phyloP scores from a whole-genome alignment of 2,113 vertebrate species.

The Ptilorrhoa leucosticta region DNA sequence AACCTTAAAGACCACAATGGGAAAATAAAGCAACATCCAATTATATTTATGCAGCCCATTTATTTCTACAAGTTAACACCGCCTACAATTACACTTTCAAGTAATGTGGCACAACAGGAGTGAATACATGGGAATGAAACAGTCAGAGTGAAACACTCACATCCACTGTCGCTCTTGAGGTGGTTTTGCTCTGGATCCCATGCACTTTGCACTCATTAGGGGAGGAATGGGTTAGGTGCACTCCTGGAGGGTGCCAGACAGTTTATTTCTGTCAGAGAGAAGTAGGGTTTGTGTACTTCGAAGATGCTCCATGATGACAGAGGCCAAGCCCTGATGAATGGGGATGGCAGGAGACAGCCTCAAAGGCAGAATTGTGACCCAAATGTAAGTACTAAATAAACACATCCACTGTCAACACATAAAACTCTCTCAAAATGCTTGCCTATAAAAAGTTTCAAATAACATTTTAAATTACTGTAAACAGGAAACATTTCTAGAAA shows the following conservation, averaged over 20 bases:
- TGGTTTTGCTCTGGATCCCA: background rate
- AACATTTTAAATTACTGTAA: background rate
- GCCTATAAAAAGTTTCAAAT: background rate
- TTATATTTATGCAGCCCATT: background rate
- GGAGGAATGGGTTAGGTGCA: background rate
- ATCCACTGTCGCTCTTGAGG: rapidly evolving
- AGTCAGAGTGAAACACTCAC: background rate
- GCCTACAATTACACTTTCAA: background rate
- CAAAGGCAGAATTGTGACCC: background rate
- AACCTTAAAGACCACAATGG: rapidly evolving
- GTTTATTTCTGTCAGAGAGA: background rate
- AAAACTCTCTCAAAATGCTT: background rate
- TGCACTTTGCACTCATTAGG: background rate
- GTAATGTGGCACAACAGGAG: background rate
- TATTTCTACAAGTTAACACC: conserved; percentile 35
- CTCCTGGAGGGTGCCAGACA: background rate
- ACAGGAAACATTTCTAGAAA: background rate
- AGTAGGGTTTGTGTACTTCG: background rate
- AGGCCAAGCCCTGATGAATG: background rate
- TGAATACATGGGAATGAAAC: background rate
- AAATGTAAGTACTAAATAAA: background rate
- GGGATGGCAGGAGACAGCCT: background rate
- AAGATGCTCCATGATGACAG: background rate
- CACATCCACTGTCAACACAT: background rate
- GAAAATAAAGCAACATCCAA: background rate